Evolutionary conservation across 2,888 invertebrate species (phyloP).

Genomic region (Tachina fera): DNA sequence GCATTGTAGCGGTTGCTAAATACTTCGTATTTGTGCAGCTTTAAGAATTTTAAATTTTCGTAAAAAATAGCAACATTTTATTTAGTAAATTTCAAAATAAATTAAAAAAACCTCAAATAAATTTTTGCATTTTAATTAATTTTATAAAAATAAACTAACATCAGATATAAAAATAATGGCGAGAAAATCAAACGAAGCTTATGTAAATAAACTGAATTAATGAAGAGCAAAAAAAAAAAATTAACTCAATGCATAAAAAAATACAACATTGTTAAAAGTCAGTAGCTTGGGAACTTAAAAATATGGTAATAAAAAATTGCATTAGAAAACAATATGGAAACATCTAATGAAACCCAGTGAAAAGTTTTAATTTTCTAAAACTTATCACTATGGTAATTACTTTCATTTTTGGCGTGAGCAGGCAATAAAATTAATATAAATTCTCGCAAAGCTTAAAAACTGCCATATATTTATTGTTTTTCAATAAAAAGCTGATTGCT

Average conservation of each 20-base stretch:
- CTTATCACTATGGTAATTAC: too few species aligned
- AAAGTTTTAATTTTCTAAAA: too few species aligned
- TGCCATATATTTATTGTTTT: neutral
- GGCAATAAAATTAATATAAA: too few species aligned
- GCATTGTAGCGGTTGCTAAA: slow-evolving; percentile 68
- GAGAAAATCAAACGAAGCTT: too few species aligned
- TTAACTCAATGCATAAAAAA: neutral
- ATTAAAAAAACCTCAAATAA: neutral
- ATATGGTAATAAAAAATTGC: neutral
- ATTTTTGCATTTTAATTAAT: too few species aligned
- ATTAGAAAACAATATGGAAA: neutral
- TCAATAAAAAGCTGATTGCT: neutral
- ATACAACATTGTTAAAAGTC: too few species aligned
- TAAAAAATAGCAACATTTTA: neutral
- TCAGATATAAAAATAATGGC: too few species aligned
- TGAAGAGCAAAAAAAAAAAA: neutral
- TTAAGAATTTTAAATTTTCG: slow-evolving; percentile 19
- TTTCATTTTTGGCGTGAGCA: too few species aligned
- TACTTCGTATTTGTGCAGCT: slow-evolving; percentile 15
- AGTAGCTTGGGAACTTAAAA: too few species aligned
- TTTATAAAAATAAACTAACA: too few species aligned
- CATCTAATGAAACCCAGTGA: too few species aligned
- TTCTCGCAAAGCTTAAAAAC: too few species aligned
- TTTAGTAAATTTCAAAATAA: neutral
- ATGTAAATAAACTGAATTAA: neutral